Percentiles rank a stretch among this genome's conserved stretches.
phyloP scores from a whole-genome alignment of 2,888 invertebrate species.

The Chloroclysta siterata region DNA sequence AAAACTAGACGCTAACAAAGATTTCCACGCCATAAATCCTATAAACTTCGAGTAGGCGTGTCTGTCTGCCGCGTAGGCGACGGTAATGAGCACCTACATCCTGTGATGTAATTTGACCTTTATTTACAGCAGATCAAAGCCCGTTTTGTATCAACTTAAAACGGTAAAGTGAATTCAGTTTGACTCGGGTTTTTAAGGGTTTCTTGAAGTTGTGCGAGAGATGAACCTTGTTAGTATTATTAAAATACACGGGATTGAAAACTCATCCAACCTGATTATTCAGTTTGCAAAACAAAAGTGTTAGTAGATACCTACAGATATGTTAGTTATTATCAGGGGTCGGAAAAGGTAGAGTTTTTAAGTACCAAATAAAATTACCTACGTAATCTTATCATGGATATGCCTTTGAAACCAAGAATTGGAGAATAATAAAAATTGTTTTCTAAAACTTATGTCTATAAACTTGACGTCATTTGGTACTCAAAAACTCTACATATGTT shows the following conservation, averaged over 20 bases:
- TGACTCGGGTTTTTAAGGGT: constrained; percentile 40
- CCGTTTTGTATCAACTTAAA: constrained; percentile 37
- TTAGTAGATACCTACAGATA: too few relatives aligned
- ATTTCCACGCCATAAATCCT: constrained; percentile 35
- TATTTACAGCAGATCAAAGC: constrained; percentile 50
- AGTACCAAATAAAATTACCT: too few relatives aligned
- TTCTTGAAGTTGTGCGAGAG: neutral
- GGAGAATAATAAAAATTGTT: too few relatives aligned
- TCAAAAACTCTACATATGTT: too few relatives aligned
- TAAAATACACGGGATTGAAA: neutral
- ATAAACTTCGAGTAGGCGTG: constrained; percentile 56
- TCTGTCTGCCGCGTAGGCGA: constrained; percentile 53
- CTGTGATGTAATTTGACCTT: constrained; percentile 48
- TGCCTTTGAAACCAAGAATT: too few relatives aligned
- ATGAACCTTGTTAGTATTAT: neutral
- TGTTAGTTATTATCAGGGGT: too few relatives aligned
- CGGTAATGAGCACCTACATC: constrained; percentile 58
- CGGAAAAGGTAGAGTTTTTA: too few relatives aligned
- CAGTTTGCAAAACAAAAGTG: too few relatives aligned
- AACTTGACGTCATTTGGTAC: too few relatives aligned
- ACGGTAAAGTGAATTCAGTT: constrained; percentile 43
- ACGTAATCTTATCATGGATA: too few relatives aligned
- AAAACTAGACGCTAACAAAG: constrained; percentile 32
- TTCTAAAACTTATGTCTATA: too few relatives aligned
- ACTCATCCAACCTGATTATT: too few relatives aligned